These are phyloP conservation scores for Calliphora vomitoria DNA, from an alignment of 2,888 invertebrate genomes.

Conservation along the genomic window DNA sequence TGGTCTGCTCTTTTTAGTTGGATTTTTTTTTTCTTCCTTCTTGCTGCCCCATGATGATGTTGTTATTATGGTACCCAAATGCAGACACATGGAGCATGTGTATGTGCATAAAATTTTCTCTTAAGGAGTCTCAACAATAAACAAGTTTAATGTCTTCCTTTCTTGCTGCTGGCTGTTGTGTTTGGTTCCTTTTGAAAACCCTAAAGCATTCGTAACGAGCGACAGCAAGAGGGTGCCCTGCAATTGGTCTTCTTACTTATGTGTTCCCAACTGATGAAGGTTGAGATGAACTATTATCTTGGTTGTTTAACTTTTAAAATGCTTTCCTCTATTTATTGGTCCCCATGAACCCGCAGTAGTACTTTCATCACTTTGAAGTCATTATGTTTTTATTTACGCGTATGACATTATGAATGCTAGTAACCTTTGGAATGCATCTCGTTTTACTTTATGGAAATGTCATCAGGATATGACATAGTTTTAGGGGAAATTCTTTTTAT, in stretches of 20 bases:
- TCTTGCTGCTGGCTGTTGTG: not conserved
- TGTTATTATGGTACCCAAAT: not conserved
- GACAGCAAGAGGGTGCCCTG: not conserved
- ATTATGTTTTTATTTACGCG: not conserved
- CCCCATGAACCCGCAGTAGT: not conserved
- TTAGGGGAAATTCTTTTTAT: not conserved
- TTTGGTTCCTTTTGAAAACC: not conserved
- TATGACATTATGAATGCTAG: not conserved
- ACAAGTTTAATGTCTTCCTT: constrained; percentile 28
- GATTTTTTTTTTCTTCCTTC: not conserved
- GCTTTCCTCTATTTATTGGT: not conserved
- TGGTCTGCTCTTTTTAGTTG: constrained; percentile 18
- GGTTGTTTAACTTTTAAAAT: not conserved
- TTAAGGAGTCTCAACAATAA: constrained; percentile 26
- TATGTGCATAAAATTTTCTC: constrained; percentile 7
- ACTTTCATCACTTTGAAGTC: not conserved
- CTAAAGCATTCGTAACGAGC: not conserved
- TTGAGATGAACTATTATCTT: not conserved
- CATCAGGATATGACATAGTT: not conserved
- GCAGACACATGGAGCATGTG: not conserved
- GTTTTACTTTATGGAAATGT: not conserved
- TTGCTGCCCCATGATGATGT: not conserved
- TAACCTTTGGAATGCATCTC: not conserved
- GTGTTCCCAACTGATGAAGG: not conserved
- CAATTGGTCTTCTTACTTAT: not conserved